phyloP scores from a whole-genome alignment of 1,140 invertebrate genomes.

The Solen grandis region DNA sequence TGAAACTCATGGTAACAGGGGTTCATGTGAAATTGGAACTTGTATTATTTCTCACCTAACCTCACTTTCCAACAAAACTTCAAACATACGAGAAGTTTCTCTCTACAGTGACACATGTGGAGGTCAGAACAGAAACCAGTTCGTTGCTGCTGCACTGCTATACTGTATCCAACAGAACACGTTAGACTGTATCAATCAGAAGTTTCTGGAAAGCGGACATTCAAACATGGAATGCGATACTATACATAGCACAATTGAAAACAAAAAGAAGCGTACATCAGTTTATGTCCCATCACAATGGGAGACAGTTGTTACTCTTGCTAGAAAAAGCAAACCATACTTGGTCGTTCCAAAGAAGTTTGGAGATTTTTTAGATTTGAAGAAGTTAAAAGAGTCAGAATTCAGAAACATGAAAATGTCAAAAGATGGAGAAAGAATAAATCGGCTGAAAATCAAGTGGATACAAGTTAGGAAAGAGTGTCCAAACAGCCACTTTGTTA shows the following conservation, averaged over 20 bases:
- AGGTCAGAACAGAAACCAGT: constrained; percentile 57
- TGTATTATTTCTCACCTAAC: constrained; percentile 38
- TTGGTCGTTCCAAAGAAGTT: constrained; percentile 37
- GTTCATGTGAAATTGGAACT: constrained; percentile 53
- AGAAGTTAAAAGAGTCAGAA: not conserved
- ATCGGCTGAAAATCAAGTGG: constrained; percentile 51
- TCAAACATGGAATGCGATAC: constrained; percentile 37
- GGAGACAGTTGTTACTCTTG: constrained; percentile 41
- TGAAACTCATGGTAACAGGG: constrained; percentile 42
- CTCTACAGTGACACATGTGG: constrained; percentile 57
- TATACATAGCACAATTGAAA: constrained; percentile 41
- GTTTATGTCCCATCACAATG: constrained; percentile 50
- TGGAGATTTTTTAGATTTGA: constrained; percentile 47
- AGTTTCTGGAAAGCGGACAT: constrained; percentile 36
- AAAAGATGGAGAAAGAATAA: constrained; percentile 24
- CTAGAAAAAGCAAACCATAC: constrained; percentile 46
- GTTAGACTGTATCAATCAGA: constrained; percentile 29
- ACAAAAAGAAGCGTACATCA: constrained; percentile 15
- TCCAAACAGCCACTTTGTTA: constrained; percentile 17
- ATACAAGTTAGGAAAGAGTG: constrained; percentile 22
- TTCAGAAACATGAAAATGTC: constrained; percentile 12
- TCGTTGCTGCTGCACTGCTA: constrained; percentile 27
- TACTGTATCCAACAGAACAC: not conserved
- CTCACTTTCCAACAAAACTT: constrained; percentile 7
- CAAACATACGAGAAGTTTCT: constrained; percentile 36